phyloP scores from a whole-genome alignment of 2,888 invertebrate genomes.

The Oithona nana region DNA sequence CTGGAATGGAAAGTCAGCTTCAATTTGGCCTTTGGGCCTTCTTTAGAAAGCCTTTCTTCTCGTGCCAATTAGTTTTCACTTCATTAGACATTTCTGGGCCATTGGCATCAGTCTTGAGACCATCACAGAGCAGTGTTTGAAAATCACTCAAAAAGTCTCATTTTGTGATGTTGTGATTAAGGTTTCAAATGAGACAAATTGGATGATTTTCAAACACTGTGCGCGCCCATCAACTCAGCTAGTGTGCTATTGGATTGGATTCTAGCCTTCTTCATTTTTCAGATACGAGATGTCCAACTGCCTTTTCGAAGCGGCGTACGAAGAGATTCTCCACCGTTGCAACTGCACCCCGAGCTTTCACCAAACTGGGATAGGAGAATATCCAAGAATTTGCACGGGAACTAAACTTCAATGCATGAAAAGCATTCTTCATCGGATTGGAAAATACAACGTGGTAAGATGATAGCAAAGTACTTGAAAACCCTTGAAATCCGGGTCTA shows the following conservation, averaged over 20 bases:
- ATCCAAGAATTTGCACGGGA: constrained; percentile 9
- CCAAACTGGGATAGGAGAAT: background rate
- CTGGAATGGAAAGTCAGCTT: background rate
- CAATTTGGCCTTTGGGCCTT: background rate
- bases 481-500: no score
- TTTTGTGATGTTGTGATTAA: no score
- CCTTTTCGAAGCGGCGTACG: constrained; percentile 12
- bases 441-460: background rate
- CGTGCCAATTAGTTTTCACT: background rate
- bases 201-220: no score
- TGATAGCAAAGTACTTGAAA: no score
- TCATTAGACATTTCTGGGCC: background rate
- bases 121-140: no score
- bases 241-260: no score
- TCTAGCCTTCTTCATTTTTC: no score
- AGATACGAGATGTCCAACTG: constrained; percentile 14
- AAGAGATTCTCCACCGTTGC: background rate
- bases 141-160: no score
- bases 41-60: no score
- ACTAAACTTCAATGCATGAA: constrained; percentile 1
- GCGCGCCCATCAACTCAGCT: no score
- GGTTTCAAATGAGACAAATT: no score
- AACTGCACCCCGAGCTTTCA: constrained; percentile 12
- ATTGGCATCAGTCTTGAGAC: no score
- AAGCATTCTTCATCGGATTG: background rate